phyloP scores from a whole-genome alignment of 2,797 vertebrate species.

The Danio aesculapii region DNA sequence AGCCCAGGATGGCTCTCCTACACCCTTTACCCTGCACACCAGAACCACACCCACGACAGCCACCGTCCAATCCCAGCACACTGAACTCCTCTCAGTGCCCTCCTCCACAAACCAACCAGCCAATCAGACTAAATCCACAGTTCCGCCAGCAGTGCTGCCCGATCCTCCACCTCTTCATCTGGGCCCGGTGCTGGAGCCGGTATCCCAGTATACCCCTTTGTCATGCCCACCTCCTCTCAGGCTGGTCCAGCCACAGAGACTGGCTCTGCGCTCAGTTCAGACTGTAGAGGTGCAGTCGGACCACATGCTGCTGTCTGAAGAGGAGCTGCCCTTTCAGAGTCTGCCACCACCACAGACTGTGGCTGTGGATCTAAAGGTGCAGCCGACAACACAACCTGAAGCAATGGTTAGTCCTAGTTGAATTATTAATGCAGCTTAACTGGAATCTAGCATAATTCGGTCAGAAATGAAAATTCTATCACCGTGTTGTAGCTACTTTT shows the following conservation, averaged over 20 bases:
- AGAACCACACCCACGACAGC: constrained; percentile 55
- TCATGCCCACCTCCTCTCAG: constrained; percentile 74
- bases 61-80: constrained; percentile 63
- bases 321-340: constrained; percentile 81
- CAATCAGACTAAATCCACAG: constrained; percentile 80
- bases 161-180: constrained; percentile 85
- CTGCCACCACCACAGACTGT: constrained; percentile 91
- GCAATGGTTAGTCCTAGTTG: constrained; percentile 74
- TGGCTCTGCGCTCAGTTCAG: constrained; percentile 86
- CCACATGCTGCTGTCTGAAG: constrained; percentile 86
- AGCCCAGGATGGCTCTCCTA: constrained; percentile 76
- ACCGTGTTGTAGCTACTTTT: background rate
- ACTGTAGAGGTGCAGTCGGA: constrained; percentile 87
- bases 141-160: constrained; percentile 79
- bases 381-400: constrained; percentile 78
- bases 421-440: background rate
- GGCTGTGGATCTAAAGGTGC: constrained; percentile 91
- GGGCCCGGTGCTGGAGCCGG: constrained; percentile 67
- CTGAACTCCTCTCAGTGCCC: constrained; percentile 46
- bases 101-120: constrained; percentile 70
- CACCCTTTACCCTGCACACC: constrained; percentile 81
- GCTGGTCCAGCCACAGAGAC: constrained; percentile 78
- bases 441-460: background rate
- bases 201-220: constrained; percentile 76
- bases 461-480: background rate